phyloP scores from a whole-genome alignment of 2,888 invertebrate genomes.

The Melinopterus prodromus region DNA sequence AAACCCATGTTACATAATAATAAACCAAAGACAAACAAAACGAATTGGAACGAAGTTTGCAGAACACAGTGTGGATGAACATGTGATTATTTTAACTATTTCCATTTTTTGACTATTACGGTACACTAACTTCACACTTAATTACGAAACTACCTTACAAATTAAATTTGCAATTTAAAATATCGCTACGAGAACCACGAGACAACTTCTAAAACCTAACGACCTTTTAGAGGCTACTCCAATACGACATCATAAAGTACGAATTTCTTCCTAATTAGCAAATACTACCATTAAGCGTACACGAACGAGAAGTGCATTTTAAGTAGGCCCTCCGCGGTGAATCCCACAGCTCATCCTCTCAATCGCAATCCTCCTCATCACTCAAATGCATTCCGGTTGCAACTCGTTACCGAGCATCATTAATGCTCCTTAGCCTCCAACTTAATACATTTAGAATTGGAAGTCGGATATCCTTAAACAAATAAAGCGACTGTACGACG shows the following conservation, averaged over 20 bases:
- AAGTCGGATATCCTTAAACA: slow-evolving; percentile 18
- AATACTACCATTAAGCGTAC: slow-evolving; percentile 6
- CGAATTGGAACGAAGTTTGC: too few relatives aligned
- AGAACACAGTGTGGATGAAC: too few relatives aligned
- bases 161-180: too few relatives aligned
- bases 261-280: slow-evolving; percentile 15
- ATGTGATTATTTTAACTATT: too few relatives aligned
- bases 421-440: slow-evolving; percentile 16
- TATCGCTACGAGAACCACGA: too few relatives aligned
- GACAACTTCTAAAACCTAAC: neutral
- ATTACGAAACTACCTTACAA: too few relatives aligned
- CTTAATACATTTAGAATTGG: slow-evolving; percentile 27
- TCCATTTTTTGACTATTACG: too few relatives aligned
- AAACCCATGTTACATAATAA: too few relatives aligned
- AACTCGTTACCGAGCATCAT: neutral
- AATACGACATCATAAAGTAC: slow-evolving; percentile 7
- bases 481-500: neutral
- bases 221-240: neutral
- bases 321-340: neutral
- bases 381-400: neutral
- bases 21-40: too few relatives aligned
- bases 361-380: neutral
- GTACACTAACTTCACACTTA: too few relatives aligned
- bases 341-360: neutral
- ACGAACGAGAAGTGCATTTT: slow-evolving; percentile 14